Conservation (phyloP, 2,797 vertebrate genomes). For the Thalassophryne amazonica region DNA sequence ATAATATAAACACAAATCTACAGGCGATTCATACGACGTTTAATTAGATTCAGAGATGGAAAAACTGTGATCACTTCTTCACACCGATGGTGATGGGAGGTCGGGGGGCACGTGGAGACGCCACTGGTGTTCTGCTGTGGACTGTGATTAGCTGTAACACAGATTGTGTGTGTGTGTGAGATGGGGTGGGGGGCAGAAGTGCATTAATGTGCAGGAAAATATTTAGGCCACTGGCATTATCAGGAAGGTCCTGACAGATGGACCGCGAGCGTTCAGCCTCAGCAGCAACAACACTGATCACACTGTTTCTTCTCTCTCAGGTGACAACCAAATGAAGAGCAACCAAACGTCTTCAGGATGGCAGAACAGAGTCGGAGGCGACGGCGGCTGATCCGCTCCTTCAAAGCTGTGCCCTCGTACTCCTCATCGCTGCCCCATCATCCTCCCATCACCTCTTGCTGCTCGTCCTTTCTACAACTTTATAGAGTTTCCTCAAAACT, state of each 20-base stretch:
- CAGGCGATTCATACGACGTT: no score
- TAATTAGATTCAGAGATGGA: no score
- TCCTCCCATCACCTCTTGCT: conserved; percentile 24
- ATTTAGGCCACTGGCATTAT: conserved; percentile 53
- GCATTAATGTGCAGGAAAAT: conserved; percentile 23
- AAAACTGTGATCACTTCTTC: no score
- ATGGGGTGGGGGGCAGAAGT: background rate
- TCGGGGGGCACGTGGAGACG: conserved; percentile 3
- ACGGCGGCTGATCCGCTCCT: conserved; percentile 44
- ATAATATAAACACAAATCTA: no score
- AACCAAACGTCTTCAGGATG: conserved; percentile 27
- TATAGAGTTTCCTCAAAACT: conserved; percentile 47
- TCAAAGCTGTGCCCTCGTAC: conserved; percentile 22
- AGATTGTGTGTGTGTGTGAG: no score
- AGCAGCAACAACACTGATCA: conserved; percentile 66
- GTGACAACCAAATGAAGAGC: conserved; percentile 60
- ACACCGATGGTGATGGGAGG: no score
- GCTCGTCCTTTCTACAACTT: conserved; percentile 13
- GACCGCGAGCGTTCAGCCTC: conserved; percentile 54
- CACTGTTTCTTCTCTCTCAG: conserved; percentile 44
- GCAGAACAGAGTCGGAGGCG: conserved; percentile 13
- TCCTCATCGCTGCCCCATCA: conserved; percentile 20
- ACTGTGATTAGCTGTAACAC: conserved; percentile 4
- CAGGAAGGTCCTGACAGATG: conserved; percentile 73
- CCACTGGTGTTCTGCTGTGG: background rate